phyloP scores from a whole-genome alignment of 1,140 invertebrate genomes.

The Drosophila sechellia region DNA sequence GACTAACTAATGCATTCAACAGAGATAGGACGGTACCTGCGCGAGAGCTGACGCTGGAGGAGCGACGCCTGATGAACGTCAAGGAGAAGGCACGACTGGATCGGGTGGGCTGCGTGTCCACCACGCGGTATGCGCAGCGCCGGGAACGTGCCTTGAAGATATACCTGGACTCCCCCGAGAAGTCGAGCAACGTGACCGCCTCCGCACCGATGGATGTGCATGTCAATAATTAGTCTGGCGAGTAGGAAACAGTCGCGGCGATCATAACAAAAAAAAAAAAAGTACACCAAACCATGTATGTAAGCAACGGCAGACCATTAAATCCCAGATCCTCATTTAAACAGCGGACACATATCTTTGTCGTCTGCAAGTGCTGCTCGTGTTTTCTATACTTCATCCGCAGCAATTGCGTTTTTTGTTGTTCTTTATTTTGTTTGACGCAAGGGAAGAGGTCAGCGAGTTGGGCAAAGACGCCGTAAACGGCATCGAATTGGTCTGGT shows the following conservation, averaged over 20 bases:
- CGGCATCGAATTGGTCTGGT: neutral
- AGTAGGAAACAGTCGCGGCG: neutral
- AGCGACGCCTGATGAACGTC: conserved; percentile 87
- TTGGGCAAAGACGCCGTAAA: neutral
- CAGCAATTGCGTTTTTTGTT: conserved; percentile 58
- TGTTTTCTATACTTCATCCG: conserved; percentile 32
- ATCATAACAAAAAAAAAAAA: conserved; percentile 4
- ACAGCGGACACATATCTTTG: conserved; percentile 11
- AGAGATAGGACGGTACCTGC: conserved; percentile 88
- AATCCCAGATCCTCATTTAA: conserved; percentile 44
- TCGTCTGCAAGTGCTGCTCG: conserved; percentile 20
- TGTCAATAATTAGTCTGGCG: conserved; percentile 45
- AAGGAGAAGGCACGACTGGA: conserved; percentile 86
- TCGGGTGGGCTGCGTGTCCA: conserved; percentile 78
- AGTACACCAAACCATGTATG: conserved; percentile 36
- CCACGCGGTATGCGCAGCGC: conserved; percentile 85
- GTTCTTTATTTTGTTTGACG: conserved; percentile 54
- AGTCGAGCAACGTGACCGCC: conserved; percentile 65
- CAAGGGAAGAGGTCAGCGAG: conserved; percentile 4
- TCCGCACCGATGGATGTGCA: conserved; percentile 69
- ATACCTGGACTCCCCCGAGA: conserved; percentile 87
- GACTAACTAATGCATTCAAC: conserved; percentile 20
- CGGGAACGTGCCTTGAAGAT: conserved; percentile 91
- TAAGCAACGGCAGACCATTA: conserved; percentile 40
- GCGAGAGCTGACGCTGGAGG: conserved; percentile 87